Base-by-base conservation (phyloP, 2,888 invertebrate genomes). In the Sminthurinus aureus region DNA sequence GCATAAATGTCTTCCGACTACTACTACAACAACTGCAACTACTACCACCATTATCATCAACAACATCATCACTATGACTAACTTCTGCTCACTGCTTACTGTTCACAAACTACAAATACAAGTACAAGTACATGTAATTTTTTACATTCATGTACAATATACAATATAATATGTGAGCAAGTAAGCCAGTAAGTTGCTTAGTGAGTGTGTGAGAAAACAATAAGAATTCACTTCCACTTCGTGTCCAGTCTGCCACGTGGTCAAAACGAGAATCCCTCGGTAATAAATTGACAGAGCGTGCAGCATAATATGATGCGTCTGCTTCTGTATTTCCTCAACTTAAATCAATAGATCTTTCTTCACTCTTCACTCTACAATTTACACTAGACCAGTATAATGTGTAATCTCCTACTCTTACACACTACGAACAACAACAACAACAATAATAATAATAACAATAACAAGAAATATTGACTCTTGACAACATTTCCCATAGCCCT, bases 211-310 rank as follows among this genome's bases (percentile, higher is more conserved):
- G 76, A 76, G 76, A 58, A 76, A 76, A 76, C 58, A 76, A 76
- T 76, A 76, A 76, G 76, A 76, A 73, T 77, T 38, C 38, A 38
- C 38, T 81, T 84, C 81, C 69, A 82, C 82, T 84, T 85, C 83
- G 84, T 85, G 84, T 84, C 84, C 80, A 82, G 82, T 78, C 83
- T 38, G 84, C 85, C 86, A 86, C 85, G 86, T 86, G 86, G 82
- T 81, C 74, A 64, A 74, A 84, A 86, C 82, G 79, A 84, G 81
- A 75, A 81, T 78, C 67, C 75, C 79, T 86, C 64, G 52, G 77
- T 85, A 71, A 84, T 86, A 86, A 86, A 86, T 86, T 86, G 86
- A 85, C 80, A 85, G 84, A 84, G 85, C 86, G 85, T 86, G 85
- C 85, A 82, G 71, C 38, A 38, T 38, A 38, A 38, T 38, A 38